phyloP scores from a whole-genome alignment of 2,113 vertebrate genomes.

The Forbesichthys agassizii region DNA sequence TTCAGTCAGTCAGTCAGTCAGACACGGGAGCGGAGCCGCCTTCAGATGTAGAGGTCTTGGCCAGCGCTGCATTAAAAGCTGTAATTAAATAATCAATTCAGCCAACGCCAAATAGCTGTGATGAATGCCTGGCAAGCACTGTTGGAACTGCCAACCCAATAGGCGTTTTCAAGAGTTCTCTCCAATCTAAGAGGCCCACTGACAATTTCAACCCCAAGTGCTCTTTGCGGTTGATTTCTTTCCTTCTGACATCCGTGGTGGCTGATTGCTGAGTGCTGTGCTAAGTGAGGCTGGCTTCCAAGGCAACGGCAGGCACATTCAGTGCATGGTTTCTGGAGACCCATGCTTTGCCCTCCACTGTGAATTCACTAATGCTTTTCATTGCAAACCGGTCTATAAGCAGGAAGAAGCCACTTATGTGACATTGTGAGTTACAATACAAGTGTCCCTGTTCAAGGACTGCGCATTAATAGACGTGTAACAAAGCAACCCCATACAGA shows the following conservation, averaged over 20 bases:
- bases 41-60: background rate
- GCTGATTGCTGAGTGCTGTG: slow-evolving; percentile 50
- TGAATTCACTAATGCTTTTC: background rate
- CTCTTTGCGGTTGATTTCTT: slow-evolving; percentile 13
- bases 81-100: slow-evolving; percentile 15
- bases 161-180: slow-evolving; percentile 6
- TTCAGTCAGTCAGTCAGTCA: slow-evolving; percentile 5
- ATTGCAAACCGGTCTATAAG: background rate
- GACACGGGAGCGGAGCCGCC: too few species aligned
- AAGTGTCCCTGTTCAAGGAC: too few species aligned
- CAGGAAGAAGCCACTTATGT: slow-evolving; percentile 1
- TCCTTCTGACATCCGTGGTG: slow-evolving; percentile 8
- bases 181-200: slow-evolving; percentile 3
- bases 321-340: slow-evolving; percentile 25
- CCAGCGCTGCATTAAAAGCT: background rate
- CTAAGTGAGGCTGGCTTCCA: slow-evolving; percentile 26
- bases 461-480: too few species aligned
- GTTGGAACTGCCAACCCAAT: slow-evolving; percentile 1
- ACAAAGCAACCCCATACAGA: too few species aligned
- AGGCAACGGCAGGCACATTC: slow-evolving; percentile 26
- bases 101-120: background rate
- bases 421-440: background rate
- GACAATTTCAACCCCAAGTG: background rate
- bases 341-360: background rate
- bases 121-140: background rate